Evolutionary conservation across 2,113 vertebrate species (phyloP).

Genomic region (Bufo gargarizans): DNA sequence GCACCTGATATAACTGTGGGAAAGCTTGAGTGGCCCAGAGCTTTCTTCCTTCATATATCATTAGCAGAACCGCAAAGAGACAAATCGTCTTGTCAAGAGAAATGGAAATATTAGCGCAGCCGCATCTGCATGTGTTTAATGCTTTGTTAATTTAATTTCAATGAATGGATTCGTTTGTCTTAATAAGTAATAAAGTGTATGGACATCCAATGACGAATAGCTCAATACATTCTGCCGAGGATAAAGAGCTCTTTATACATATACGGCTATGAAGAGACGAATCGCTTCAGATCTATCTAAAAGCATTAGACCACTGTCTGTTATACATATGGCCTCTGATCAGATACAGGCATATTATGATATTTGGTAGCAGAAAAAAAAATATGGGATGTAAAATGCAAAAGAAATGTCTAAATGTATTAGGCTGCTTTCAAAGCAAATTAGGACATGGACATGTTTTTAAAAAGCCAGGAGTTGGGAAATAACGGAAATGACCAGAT

Average conservation of each 20-base stretch:
- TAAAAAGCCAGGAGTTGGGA: no score
- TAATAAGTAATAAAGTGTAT: conserved; percentile 38
- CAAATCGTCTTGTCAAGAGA: conserved; percentile 23
- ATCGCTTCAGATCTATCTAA: not conserved
- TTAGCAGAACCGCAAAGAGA: not conserved
- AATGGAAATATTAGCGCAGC: conserved; percentile 47
- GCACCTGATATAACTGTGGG: not conserved
- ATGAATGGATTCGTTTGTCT: conserved; percentile 31
- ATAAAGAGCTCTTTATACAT: conserved; percentile 7
- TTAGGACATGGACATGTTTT: no score
- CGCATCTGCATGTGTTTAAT: conserved; percentile 47
- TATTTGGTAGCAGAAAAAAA: not conserved
- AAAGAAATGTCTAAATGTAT: no score
- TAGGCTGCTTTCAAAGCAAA: no score
- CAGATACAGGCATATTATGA: not conserved
- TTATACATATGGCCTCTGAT: not conserved
- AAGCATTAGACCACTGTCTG: not conserved
- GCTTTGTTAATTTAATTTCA: conserved; percentile 39
- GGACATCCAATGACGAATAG: conserved; percentile 30
- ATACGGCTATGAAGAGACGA: not conserved
- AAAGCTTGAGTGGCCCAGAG: not conserved
- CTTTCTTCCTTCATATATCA: conserved; percentile 15
- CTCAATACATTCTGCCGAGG: not conserved
- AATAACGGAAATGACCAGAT: no score
- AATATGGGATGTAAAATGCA: no score